Evolutionary conservation across 2,888 invertebrate genomes (phyloP), one percentile per base, ranked within the genome.

Genomic region (Pyrrhopygopsis socrates): DNA sequence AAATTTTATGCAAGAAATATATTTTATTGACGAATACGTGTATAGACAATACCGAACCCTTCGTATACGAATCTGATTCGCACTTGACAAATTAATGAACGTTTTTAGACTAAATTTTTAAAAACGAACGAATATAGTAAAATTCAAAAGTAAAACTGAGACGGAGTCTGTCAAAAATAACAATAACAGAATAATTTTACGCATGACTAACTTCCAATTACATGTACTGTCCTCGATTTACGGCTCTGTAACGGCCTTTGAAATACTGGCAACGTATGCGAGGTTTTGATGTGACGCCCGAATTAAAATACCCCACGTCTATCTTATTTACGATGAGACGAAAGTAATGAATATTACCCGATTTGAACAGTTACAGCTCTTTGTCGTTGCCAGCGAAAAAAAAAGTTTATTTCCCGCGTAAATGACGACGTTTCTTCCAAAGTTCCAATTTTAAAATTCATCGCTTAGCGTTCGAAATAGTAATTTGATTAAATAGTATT

Each of bases 171-270:
- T 24, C 27, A 71, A 63, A 58, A 29, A 74, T 3, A 75, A 63
- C 22, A 20, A 8, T 20, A 60, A 63, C 27, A 22, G 30, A 58
- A 58, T 74, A 58, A 58, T 65, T 70, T 85, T 81, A 79, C 34
- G 74, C 83, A 74, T 89, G 91, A 91, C 83, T 91, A 88, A 90
- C 50, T 63, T 82, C 83, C 73, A 89, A 91, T 89, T 87, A 89
- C 15, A 27, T 73, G 80, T 81, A 74, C 76, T 81, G 67, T 63
- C 81, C 65, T 81, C 65, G 29, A n/a, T 84, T 80, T 83, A 89
- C 29, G 63, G 79, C 70, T 79, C 81, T 71, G 73, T 83, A 83
- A 86, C 74, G 82, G 73, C 58, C 68, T 78, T 84, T 80, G 24
- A 83, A 87, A 89, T 91, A 91, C 87, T 88, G 54, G 65, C 38